Conservation (phyloP, 2,888 invertebrate species). For the Macropis europaea region DNA sequence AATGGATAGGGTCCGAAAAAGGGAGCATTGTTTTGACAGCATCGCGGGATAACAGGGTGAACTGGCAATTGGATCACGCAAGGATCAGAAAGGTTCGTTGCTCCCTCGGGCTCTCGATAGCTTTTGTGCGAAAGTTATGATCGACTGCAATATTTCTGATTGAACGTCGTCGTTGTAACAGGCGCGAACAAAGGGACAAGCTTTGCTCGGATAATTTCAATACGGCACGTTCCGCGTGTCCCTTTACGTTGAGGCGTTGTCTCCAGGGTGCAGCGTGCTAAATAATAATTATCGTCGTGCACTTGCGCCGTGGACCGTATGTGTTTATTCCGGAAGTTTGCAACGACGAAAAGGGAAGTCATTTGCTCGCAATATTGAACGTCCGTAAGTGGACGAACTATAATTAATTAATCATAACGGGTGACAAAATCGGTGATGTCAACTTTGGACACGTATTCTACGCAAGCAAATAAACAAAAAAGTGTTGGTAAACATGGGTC, state of each 20-base stretch:
- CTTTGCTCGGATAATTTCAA: background rate
- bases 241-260: background rate
- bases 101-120: constrained; percentile 20
- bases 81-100: constrained; percentile 40
- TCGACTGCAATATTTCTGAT: constrained; percentile 49
- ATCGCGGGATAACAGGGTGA: constrained; percentile 30
- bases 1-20: background rate
- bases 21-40: constrained; percentile 13
- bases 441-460: too few species aligned
- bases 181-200: background rate
- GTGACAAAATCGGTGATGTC: too few species aligned
- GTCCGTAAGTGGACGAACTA: too few species aligned
- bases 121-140: constrained; percentile 18
- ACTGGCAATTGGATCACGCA: constrained; percentile 40
- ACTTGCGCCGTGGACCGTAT: too few species aligned
- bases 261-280: too few species aligned
- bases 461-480: too few species aligned
- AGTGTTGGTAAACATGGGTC: too few species aligned
- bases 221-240: background rate
- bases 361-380: too few species aligned
- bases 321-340: too few species aligned
- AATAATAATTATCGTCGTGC: too few species aligned
- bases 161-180: constrained; percentile 33
- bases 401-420: too few species aligned
- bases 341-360: too few species aligned